Evolutionary conservation across 2,888 invertebrate species (phyloP).

Genomic region (Dendrolimus houi): DNA sequence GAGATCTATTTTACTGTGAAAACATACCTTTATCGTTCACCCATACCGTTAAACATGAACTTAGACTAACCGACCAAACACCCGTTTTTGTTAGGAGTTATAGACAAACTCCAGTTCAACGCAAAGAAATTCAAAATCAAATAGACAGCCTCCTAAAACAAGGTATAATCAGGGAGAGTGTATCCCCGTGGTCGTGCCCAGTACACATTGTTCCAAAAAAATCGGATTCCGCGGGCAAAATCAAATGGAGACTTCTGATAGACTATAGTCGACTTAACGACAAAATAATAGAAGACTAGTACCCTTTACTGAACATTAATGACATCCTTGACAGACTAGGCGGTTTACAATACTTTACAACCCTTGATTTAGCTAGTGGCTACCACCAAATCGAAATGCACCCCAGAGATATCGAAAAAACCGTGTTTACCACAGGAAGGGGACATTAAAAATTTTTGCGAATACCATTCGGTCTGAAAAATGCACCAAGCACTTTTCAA

Average conservation of each 20-base stretch:
- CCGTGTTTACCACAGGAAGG: slow-evolving; percentile 24
- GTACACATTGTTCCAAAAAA: slow-evolving; percentile 7
- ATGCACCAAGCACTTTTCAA: slow-evolving; percentile 30
- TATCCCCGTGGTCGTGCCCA: slow-evolving; percentile 8
- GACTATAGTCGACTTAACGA: slow-evolving; percentile 16
- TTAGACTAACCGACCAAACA: slow-evolving; percentile 18
- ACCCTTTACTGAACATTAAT: slow-evolving; percentile 8
- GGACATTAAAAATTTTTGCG: slow-evolving; percentile 18
- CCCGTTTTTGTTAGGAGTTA: slow-evolving; percentile 15
- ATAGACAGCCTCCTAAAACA: slow-evolving; percentile 4
- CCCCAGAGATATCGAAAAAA: slow-evolving; percentile 20
- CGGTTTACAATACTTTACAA: slow-evolving; percentile 18
- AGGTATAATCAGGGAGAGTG: slow-evolving; percentile 5
- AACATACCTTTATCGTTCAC: slow-evolving; percentile 25
- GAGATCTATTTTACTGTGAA: slow-evolving; percentile 29
- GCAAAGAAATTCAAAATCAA: slow-evolving; percentile 8
- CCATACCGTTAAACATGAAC: slow-evolving; percentile 27
- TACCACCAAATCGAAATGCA: slow-evolving; percentile 14
- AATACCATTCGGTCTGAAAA: no score
- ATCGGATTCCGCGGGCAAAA: slow-evolving; percentile 6
- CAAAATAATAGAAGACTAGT: slow-evolving; percentile 7
- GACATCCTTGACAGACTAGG: slow-evolving; percentile 7
- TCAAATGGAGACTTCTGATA: slow-evolving; percentile 20
- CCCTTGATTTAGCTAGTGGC: slow-evolving; percentile 18
- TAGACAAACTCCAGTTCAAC: slow-evolving; percentile 4